phyloP scores from a whole-genome alignment of 2,888 invertebrate genomes.

The Patella ulyssiponensis region DNA sequence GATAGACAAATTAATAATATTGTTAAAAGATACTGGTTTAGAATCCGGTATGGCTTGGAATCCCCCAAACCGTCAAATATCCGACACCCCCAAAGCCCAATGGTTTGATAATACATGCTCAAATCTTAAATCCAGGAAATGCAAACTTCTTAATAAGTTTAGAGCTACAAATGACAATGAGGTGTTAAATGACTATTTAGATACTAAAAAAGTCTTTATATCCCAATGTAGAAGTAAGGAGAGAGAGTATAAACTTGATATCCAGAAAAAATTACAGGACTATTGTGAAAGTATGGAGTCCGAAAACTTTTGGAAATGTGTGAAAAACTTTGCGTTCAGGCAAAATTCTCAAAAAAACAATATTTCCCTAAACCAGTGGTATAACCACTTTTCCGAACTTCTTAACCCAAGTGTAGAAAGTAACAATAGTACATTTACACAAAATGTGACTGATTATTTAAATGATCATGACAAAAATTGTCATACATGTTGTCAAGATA shows the following conservation, averaged over 20 bases:
- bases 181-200: neutral
- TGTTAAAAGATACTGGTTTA: neutral
- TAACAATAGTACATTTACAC: neutral
- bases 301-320: neutral
- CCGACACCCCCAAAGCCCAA: neutral
- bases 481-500: neutral
- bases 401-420: neutral
- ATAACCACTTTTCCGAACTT: neutral
- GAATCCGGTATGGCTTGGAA: neutral
- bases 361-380: slow-evolving; percentile 1
- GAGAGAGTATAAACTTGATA: neutral
- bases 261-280: neutral
- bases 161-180: neutral
- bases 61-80: neutral
- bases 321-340: neutral
- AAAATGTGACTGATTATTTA: neutral
- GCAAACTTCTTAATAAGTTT: neutral
- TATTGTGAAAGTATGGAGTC: neutral
- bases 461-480: neutral
- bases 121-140: neutral
- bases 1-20: neutral
- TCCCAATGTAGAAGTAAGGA: neutral
- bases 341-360: neutral
- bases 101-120: neutral
- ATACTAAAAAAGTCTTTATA: neutral